Percentiles rank a stretch among this genome's conserved stretches.
These are phyloP conservation scores for Parauchenoglanis ngamensis DNA, from an alignment of 2,797 vertebrate genomes.

Conservation along the genomic window DNA sequence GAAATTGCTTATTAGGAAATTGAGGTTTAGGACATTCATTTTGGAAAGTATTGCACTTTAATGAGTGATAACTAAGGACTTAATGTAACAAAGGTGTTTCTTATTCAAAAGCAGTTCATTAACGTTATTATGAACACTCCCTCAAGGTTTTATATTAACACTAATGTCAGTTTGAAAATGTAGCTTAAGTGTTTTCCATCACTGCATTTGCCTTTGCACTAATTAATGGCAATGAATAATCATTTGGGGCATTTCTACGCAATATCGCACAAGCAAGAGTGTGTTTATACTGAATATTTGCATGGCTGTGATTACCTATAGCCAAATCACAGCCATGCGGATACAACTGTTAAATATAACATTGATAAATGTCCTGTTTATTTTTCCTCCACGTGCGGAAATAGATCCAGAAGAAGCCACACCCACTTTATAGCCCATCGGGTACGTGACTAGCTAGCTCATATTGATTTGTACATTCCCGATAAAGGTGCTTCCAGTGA, in stretches of 20 bases:
- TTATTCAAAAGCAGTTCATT: background rate
- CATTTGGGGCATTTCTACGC: background rate
- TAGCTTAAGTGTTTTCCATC: background rate
- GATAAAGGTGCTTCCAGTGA: background rate
- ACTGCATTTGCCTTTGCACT: background rate
- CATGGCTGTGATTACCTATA: background rate
- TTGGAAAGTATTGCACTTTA: background rate
- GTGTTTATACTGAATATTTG: background rate
- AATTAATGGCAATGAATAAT: background rate
- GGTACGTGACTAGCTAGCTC: background rate
- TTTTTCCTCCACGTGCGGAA: background rate
- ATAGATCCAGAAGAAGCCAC: background rate
- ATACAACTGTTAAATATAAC: background rate
- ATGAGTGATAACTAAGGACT: background rate
- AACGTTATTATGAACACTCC: background rate
- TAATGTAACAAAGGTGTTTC: background rate
- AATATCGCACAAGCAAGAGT: background rate
- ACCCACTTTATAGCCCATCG: background rate
- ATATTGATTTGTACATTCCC: background rate
- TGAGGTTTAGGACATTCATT: background rate
- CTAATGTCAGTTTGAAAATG: background rate
- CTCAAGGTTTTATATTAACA: background rate
- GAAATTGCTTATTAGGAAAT: background rate
- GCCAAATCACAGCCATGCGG: background rate
- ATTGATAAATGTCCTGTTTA: background rate